phyloP scores from a whole-genome alignment of 2,888 invertebrate genomes.

The Synergus itoensis region DNA sequence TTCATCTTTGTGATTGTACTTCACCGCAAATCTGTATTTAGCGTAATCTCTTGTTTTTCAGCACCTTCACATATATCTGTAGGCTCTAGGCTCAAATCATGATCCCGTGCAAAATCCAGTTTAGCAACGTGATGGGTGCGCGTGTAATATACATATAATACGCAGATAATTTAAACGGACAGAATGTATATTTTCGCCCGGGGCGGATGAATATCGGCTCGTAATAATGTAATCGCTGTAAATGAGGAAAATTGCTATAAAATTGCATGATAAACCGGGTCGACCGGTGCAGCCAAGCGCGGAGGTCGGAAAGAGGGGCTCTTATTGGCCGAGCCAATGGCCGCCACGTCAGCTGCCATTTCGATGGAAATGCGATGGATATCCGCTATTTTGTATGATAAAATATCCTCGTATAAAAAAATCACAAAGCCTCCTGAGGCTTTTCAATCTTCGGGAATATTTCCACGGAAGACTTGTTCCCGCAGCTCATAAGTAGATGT shows the following conservation, averaged over 20 bases:
- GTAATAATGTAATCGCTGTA: constrained; percentile 72
- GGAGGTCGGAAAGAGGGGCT: constrained; percentile 45
- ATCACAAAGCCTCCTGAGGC: constrained; percentile 11
- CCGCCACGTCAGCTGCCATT: constrained; percentile 73
- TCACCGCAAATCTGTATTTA: background rate
- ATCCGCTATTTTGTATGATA: constrained; percentile 74
- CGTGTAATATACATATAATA: constrained; percentile 43
- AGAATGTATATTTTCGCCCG: constrained; percentile 58
- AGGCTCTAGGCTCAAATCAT: background rate
- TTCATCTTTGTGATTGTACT: background rate
- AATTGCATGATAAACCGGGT: constrained; percentile 73
- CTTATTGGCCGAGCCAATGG: constrained; percentile 64
- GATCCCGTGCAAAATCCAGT: constrained; percentile 3
- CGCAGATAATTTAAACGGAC: constrained; percentile 41
- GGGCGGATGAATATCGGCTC: constrained; percentile 60
- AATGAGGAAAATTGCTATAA: constrained; percentile 77
- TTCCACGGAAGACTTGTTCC: background rate
- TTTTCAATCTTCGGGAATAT: background rate
- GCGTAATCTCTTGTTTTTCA: constrained; percentile 10
- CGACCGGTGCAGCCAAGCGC: constrained; percentile 57
- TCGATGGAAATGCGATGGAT: constrained; percentile 76
- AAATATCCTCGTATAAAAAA: constrained; percentile 69
- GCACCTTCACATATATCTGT: background rate
- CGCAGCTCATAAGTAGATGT: background rate
- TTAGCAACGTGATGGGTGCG: constrained; percentile 36